Base-by-base conservation (phyloP, 2,797 vertebrate genomes). In the Sphenodon punctatus region DNA sequence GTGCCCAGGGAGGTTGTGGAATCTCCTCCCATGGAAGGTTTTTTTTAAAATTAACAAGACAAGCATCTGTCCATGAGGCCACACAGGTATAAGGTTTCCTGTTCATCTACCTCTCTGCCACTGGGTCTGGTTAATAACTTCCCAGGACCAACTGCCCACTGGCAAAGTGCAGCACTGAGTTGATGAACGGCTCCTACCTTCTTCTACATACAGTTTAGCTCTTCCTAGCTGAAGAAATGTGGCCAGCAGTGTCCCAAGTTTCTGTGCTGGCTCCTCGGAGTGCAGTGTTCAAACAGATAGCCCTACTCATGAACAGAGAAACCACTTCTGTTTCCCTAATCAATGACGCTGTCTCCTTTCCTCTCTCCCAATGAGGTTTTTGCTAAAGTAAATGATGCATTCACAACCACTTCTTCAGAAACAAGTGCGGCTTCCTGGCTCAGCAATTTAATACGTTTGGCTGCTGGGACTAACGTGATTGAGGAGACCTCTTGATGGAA, bases 381-480 rank as follows among this genome's bases (percentile, higher is more conserved):
- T 15, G 13, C 8, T 6, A 14, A 49, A 2, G 45, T 23, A 10
- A 0, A 0, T 8, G 42, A 19, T 23, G 11, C 10, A 1, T 45
- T 75, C n/a, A 3, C 16, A 22, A 38, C 30, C 53, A 7, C 53
- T 45, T 46, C 12, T 16, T 45, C 1, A 0, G 16, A 25, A 17
- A 2, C 0, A 34, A 38, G 11, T n/a, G 10, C 0, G 1, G 9
- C 58, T 38, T 48, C 23, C n/a, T 6, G 56, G 23, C 30, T 64
- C 1, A 0, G 48, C 39, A 58, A 49, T 5, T 22, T 59, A 70
- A 14, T 3, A 10, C 32, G 36, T 7, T 36, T 19, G 1, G 3
- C 59, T 55, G 16, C 66, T 67, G 36, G 63, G 3, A 1, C 27
- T 6, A 19, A 3, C 0, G 2, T 48, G 85, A 65, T 27, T 4